Conservation (phyloP, 2,113 vertebrate genomes). For the Grammomys surdaster region DNA sequence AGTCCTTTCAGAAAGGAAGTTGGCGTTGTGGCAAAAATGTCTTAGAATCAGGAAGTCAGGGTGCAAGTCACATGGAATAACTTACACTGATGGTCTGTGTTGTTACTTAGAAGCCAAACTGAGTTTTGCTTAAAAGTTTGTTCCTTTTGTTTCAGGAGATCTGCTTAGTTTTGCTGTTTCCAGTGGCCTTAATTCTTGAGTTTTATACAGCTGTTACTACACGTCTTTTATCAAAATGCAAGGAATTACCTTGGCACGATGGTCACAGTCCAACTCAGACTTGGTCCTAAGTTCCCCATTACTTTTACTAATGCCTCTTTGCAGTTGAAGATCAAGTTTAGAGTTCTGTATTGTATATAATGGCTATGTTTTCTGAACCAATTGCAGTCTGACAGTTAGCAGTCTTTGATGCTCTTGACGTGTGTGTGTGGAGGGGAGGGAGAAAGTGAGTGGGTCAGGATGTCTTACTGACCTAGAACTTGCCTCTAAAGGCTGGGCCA, state of each 20-base stretch:
- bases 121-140: not conserved
- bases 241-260: not conserved
- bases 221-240: conserved; percentile 14
- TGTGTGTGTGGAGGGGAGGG: not conserved
- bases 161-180: conserved; percentile 59
- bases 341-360: not conserved
- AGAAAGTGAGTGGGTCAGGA: not conserved
- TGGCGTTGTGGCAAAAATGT: conserved; percentile 19
- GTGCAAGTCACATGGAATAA: not conserved
- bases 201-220: not conserved
- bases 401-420: not conserved
- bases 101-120: not conserved
- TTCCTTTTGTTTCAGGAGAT: conserved; percentile 41
- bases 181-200: conserved; percentile 13
- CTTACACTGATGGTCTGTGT: conserved; percentile 36
- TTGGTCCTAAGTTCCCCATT: conserved; percentile 31
- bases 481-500: not conserved
- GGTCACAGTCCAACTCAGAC: not conserved
- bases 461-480: not conserved
- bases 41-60: conserved; percentile 54
- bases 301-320: conserved; percentile 9
- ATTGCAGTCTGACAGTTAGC: not conserved
- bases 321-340: not conserved
- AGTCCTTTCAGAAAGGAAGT: conserved; percentile 25
- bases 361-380: not conserved